These are phyloP conservation scores for Willisornis vidua DNA, from an alignment of 2,113 vertebrate genomes.

Conservation along the genomic window DNA sequence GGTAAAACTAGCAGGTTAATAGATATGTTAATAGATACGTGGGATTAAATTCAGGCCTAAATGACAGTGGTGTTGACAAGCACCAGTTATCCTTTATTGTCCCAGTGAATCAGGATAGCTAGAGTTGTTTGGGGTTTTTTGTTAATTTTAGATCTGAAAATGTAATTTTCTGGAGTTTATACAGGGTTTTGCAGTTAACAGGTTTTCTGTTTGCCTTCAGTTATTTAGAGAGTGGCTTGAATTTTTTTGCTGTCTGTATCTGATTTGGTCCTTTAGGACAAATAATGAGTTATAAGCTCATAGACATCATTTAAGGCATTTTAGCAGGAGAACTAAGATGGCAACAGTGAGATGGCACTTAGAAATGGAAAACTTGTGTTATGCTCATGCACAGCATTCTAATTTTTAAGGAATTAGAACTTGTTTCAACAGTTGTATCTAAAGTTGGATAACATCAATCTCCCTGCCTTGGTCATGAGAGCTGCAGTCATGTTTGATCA, in stretches of 20 bases:
- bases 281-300: background rate
- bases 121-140: background rate
- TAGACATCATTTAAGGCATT: background rate
- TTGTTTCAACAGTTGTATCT: background rate
- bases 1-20: background rate
- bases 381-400: background rate
- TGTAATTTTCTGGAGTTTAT: background rate
- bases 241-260: fast-evolving
- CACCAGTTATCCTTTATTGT: background rate
- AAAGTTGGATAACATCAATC: background rate
- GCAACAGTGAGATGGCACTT: background rate
- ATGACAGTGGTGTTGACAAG: background rate
- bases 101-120: background rate
- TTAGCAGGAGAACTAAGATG: background rate
- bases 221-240: background rate
- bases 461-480: background rate
- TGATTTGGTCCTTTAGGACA: background rate
- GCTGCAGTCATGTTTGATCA: background rate
- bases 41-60: background rate
- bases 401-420: background rate
- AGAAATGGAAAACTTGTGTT: background rate
- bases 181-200: background rate
- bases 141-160: background rate
- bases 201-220: background rate
- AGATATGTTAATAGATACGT: fast-evolving